These are phyloP conservation scores for Graptemys geographica DNA, from an alignment of 2,797 vertebrate species.

Conservation along the genomic window DNA sequence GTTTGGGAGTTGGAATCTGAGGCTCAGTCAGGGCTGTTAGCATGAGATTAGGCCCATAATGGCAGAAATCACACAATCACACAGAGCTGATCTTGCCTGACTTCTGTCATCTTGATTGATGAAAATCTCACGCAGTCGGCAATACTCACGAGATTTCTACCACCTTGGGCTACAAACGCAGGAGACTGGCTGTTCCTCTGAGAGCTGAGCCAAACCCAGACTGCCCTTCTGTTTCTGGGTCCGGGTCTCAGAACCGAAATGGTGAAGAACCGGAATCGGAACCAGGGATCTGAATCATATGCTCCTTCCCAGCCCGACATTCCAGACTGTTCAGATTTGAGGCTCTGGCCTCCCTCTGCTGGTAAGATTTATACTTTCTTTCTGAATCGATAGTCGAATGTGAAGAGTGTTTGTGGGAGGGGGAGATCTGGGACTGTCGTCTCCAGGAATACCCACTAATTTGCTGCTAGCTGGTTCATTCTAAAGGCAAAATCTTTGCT, in stretches of 20 bases:
- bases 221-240: background rate
- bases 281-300: background rate
- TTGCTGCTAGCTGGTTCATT: background rate
- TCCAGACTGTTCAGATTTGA: background rate
- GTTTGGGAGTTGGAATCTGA: background rate
- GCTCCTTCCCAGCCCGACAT: background rate
- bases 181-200: fast-evolving
- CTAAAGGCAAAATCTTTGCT: background rate
- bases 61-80: background rate
- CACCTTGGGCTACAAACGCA: background rate
- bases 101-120: background rate
- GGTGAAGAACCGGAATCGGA: background rate
- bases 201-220: background rate
- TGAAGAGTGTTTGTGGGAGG: background rate
- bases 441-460: background rate
- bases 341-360: background rate
- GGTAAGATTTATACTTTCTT: background rate
- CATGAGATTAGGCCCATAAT: background rate
- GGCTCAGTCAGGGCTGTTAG: background rate
- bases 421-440: background rate
- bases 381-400: background rate
- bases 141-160: background rate
- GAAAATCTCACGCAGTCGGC: background rate
- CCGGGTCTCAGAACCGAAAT: background rate
- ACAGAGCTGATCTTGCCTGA: background rate